Conservation (phyloP, 2,113 vertebrate species). For the Paradoxurus hermaphroditus region DNA sequence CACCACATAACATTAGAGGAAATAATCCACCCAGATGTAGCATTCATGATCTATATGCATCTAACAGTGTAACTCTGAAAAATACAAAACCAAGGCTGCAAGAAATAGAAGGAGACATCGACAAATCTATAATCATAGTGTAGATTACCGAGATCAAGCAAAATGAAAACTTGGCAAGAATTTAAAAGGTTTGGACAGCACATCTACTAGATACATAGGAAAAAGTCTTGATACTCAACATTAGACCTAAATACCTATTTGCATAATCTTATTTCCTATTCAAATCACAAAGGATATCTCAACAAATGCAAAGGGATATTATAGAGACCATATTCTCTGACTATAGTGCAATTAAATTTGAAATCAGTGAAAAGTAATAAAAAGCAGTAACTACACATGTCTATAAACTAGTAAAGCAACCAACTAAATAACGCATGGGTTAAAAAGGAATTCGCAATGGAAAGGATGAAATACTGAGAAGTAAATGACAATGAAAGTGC, state of each 20-base stretch:
- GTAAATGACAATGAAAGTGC: background rate
- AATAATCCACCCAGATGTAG: background rate
- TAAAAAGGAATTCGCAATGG: background rate
- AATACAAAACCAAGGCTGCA: background rate
- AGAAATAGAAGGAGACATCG: background rate
- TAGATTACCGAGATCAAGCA: background rate
- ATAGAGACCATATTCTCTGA: background rate
- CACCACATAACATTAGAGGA: background rate
- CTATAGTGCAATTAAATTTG: background rate
- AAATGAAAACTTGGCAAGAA: background rate
- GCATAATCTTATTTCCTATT: background rate
- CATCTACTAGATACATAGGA: background rate
- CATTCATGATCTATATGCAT: background rate
- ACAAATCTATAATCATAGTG: background rate
- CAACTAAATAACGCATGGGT: background rate
- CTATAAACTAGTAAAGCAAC: background rate
- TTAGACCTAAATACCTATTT: background rate
- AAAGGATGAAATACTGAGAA: conserved; percentile 17
- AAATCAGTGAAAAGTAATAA: background rate
- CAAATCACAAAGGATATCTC: background rate
- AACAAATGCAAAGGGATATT: background rate
- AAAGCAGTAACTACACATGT: background rate
- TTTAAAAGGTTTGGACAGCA: background rate
- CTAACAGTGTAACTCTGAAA: background rate
- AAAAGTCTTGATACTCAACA: background rate